A percentile compares a stretch with the other conserved stretches of the same genome.
phyloP scores from a whole-genome alignment of 1,140 invertebrate species.

The Nylanderia fulva region DNA sequence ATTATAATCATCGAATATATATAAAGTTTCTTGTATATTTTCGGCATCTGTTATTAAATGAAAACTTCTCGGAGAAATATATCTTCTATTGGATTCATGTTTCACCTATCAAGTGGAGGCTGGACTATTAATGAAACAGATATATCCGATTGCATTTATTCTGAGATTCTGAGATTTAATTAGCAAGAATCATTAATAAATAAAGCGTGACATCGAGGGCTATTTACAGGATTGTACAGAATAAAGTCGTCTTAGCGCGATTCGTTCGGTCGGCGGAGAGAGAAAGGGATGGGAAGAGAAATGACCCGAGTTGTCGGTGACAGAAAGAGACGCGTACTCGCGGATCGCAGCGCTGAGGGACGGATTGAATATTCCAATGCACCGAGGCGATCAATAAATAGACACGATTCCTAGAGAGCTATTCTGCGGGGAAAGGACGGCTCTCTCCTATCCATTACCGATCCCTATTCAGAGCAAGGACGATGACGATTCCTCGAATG shows the following conservation, averaged over 20 bases:
- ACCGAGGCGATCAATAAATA: constrained; percentile 73
- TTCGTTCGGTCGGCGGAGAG: neutral
- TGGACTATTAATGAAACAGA: neutral
- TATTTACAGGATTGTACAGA: constrained; percentile 13
- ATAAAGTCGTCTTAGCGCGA: constrained; percentile 39
- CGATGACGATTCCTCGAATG: constrained; percentile 39
- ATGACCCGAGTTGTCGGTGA: constrained; percentile 12
- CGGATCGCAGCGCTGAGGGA: constrained; percentile 12
- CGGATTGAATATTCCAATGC: constrained; percentile 70
- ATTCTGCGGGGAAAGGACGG: constrained; percentile 47
- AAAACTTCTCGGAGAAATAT: neutral
- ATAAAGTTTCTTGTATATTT: neutral
- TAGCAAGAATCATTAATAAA: constrained; percentile 17
- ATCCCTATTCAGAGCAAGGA: constrained; percentile 59
- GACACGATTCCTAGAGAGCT: constrained; percentile 72
- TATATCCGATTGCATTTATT: neutral
- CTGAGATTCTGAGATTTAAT: neutral
- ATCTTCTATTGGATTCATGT: neutral
- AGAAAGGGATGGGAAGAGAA: neutral
- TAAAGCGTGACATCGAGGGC: constrained; percentile 24
- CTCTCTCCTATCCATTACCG: constrained; percentile 64
- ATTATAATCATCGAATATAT: neutral
- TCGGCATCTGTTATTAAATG: neutral
- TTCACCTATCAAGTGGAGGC: neutral
- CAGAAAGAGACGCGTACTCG: neutral